Evolutionary conservation across 92 coral and sea anemone species (phyloP).

Genomic region (Palythoa caribaeorum): DNA sequence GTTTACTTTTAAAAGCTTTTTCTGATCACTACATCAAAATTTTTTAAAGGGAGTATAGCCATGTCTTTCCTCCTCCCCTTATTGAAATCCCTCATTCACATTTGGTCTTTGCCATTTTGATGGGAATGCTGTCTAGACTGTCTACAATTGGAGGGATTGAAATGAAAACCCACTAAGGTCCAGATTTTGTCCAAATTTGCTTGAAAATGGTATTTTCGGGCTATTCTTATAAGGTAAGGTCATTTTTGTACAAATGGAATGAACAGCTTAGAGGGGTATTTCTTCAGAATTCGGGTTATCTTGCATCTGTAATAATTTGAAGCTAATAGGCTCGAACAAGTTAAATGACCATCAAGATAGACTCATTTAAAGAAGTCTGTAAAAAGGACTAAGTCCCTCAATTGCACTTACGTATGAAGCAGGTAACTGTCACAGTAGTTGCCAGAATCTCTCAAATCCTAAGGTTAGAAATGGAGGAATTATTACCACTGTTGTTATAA

Average conservation of each 20-base stretch:
- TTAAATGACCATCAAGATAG: not conserved
- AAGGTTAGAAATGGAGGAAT: not conserved
- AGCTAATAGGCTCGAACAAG: not conserved
- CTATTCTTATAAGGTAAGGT: not conserved
- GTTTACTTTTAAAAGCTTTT: not conserved
- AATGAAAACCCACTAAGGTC: not conserved
- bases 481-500: not conserved
- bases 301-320: not conserved
- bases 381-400: not conserved
- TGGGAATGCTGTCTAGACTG: constrained; percentile 4
- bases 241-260: not conserved
- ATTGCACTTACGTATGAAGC: constrained; percentile 45
- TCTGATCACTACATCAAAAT: not conserved
- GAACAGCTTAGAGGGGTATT: not conserved
- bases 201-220: not conserved
- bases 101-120: not conserved
- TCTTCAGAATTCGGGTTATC: not conserved
- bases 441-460: constrained; percentile 60
- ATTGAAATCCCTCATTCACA: not conserved
- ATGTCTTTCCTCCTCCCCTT: not conserved
- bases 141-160: not conserved
- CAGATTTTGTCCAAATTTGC: not conserved
- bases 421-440: constrained; percentile 41
- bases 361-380: not conserved
- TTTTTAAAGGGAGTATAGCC: not conserved